phyloP scores from a whole-genome alignment of 2,888 invertebrate species.

The Oscheius myriophilus region DNA sequence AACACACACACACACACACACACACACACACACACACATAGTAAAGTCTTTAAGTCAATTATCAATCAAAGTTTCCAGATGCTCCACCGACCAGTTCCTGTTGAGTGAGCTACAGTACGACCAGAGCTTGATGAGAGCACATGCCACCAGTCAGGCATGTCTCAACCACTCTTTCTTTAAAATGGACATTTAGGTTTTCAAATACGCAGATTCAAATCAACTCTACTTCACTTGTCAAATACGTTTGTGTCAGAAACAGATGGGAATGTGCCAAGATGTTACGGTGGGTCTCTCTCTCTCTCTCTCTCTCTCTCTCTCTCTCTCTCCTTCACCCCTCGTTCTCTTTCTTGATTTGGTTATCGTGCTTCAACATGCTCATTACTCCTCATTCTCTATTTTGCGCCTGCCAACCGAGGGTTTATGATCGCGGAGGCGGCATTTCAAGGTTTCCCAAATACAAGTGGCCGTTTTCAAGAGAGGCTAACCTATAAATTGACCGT shows the following conservation, averaged over 20 bases:
- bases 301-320: slow-evolving; percentile 29
- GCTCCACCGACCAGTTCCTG: slow-evolving; percentile 62
- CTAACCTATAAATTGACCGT: too few species aligned
- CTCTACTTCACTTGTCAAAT: slow-evolving; percentile 70
- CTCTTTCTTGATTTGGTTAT: too few species aligned
- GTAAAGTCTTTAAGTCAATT: too few species aligned
- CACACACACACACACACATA: too few species aligned
- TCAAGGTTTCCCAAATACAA: too few species aligned
- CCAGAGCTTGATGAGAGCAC: slow-evolving; percentile 63
- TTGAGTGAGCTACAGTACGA: slow-evolving; percentile 65
- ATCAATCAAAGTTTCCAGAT: slow-evolving; percentile 52
- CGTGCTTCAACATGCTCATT: too few species aligned
- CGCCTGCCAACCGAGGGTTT: neutral
- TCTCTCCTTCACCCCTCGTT: neutral
- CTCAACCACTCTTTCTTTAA: neutral
- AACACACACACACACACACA: too few species aligned
- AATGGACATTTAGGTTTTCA: slow-evolving; percentile 65
- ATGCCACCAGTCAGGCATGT: slow-evolving; percentile 62
- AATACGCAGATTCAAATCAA: slow-evolving; percentile 70
- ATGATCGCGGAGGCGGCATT: too few species aligned
- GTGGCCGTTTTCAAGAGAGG: too few species aligned
- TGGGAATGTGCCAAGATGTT: slow-evolving; percentile 68
- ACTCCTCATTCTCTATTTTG: too few species aligned
- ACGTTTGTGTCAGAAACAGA: slow-evolving; percentile 68
- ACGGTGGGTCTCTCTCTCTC: slow-evolving; percentile 59